Evolutionary conservation across 2,113 vertebrate species (phyloP), one percentile per base, ranked within the genome.

Genomic region (Miniopterus natalensis): DNA sequence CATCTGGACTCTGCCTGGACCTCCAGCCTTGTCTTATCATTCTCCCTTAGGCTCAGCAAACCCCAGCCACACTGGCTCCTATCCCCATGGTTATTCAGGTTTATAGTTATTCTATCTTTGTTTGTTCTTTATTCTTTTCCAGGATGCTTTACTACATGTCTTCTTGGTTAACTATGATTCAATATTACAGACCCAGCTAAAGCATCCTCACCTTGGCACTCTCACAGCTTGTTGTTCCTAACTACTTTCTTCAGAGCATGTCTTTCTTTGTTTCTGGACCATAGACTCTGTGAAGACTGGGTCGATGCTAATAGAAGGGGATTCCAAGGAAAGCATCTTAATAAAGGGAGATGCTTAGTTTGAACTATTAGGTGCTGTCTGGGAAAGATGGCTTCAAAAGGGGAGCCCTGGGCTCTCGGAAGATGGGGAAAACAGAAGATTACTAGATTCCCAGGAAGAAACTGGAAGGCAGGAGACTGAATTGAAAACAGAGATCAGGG

Each of bases 1-100:
- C 12, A 1, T 2, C 2, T 5, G 36, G 31, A 9, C 59, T 94
- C 45, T 5, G 2, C 18, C 17, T 42, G 3, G 1, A 47, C 20
- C 18, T 77, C 31, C 12, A 36, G 49, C 31, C 63, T 13, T 21
- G 12, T 6, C 21, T 4, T 7, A 5, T 40, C 18, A 7, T n/a
- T 59, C 9, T 74, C 18, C 20, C 42, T 29, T 11, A n/a, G 27
- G 27, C 31, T 12, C 55, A 53, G 59, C 20, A 29, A 61, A 17
- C 45, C 2, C 31, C 23, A 40, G 49, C 59, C 1, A 2, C 75
- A 29, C 31, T 5, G 17, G 3, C 23, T 42, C 36, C 4, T 2
- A 15, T 4, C 4, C 40, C 27, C 27, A 36, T 1, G 18, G 29
- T 15, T 27, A 49, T 45, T 74, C 18, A 47, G 29, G 36, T 31